Percentiles rank a stretch among this genome's conserved stretches.
Evolutionary conservation across 1,140 invertebrate species (phyloP).

Genomic region (Ceratina australensis): DNA sequence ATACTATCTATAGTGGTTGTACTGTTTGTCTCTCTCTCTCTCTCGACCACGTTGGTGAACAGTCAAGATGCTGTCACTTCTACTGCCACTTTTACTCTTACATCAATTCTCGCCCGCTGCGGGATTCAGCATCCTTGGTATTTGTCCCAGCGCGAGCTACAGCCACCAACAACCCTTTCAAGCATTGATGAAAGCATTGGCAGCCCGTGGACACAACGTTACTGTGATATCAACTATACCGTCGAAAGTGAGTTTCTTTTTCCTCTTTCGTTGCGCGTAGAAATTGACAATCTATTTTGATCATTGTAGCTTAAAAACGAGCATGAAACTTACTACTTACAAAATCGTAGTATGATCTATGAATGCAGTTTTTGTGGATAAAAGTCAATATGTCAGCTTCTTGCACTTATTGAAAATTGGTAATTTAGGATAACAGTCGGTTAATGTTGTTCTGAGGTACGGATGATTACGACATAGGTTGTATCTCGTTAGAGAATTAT

Average conservation of each 20-base stretch:
- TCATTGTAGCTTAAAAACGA: too few species aligned
- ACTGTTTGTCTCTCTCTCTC: too few species aligned
- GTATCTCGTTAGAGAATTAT: too few species aligned
- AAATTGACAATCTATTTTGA: too few species aligned
- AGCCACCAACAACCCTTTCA: constrained; percentile 83
- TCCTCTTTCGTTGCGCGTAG: not conserved
- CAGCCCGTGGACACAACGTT: constrained; percentile 80
- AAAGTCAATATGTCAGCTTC: too few species aligned
- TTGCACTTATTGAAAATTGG: too few species aligned
- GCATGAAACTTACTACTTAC: too few species aligned
- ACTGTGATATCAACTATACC: constrained; percentile 81
- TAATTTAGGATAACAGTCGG: too few species aligned
- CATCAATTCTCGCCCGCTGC: constrained; percentile 11
- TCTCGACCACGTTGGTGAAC: constrained; percentile 23
- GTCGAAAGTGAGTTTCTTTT: constrained; percentile 70
- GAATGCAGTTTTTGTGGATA: too few species aligned
- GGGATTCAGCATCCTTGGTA: constrained; percentile 71
- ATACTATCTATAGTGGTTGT: constrained; percentile 26
- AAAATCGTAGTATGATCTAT: too few species aligned
- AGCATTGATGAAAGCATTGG: constrained; percentile 81
- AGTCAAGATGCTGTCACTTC: constrained; percentile 40
- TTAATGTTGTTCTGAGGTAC: too few species aligned
- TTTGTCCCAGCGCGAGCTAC: constrained; percentile 80
- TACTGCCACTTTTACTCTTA: constrained; percentile 32
- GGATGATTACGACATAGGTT: too few species aligned